Base-by-base conservation (phyloP, 2,797 vertebrate species). In the Centroberyx gerrardi region DNA sequence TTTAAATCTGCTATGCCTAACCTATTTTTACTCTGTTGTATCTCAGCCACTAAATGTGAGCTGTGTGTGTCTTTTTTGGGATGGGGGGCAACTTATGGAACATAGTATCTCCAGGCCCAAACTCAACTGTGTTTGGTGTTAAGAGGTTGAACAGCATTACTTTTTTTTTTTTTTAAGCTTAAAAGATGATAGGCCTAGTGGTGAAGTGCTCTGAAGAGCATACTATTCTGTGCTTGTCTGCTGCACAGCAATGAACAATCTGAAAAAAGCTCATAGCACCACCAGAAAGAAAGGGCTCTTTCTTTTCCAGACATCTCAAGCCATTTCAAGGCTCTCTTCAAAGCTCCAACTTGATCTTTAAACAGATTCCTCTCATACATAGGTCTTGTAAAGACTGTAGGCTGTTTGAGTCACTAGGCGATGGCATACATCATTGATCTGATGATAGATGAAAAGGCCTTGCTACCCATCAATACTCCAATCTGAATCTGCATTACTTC, bases 251-350 rank as follows among this genome's bases (percentile, higher is more conserved):
- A 31, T 22, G 1, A 68, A 13, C n/a, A 48, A 59, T 60, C n/a
- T 73, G 8, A 62, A 46, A 72, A 68, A 62, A 9, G 6, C 4
- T 49, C 48, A 76, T 59, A 66, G 53, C 74, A 74, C 51, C 13
- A 0, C 52, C 14, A 56, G 61, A 36, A 22, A 63, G 12, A 62
- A 48, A 71, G 14, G 48, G 4, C 52, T 56, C 52, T 71, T 18
- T 49, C 7, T n/a, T 33, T 33, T 7, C 33, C 4, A 33, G 33
- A 22, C 1, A 62, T 71, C 66, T 73, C 8, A 78, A 65, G 59
- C 42, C 0, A 53, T 51, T 68, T 70, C 33, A 81, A 73, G 7
- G 33, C 14, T 36, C 40, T 17, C 68, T 76, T 78, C 42, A 72
- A 81, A 33, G 46, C 55, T 72, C 13, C 8, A 49, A 62, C 31